Percentiles rank a stretch among this genome's conserved stretches.
Conservation (phyloP, 2,888 invertebrate genomes). For the Hyposoter didymator region DNA sequence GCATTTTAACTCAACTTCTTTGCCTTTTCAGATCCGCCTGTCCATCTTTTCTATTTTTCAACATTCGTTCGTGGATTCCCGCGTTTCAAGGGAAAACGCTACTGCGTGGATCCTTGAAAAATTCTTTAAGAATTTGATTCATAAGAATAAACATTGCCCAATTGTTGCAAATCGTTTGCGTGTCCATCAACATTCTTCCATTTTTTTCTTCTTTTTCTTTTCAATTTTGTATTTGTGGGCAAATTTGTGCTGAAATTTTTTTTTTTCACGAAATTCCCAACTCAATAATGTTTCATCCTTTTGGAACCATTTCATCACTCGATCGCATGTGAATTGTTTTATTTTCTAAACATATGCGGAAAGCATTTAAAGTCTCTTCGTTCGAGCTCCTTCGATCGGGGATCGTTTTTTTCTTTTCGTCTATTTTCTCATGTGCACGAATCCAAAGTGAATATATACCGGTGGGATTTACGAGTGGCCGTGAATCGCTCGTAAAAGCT, state of each 20-base stretch:
- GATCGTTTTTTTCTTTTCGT: background rate
- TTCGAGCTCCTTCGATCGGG: background rate
- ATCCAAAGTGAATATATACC: conserved; percentile 6
- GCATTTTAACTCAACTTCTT: background rate
- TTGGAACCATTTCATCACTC: background rate
- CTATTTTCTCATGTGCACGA: background rate
- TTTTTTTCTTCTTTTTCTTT: background rate
- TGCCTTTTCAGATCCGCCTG: background rate
- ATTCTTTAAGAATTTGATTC: too few relatives aligned
- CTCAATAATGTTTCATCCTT: background rate
- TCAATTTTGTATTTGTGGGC: background rate
- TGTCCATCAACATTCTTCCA: background rate
- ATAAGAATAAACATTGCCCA: too few relatives aligned
- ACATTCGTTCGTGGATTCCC: background rate
- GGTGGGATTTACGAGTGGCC: conserved; percentile 62
- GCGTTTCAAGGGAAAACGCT: too few relatives aligned
- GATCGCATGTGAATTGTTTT: background rate
- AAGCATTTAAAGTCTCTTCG: background rate
- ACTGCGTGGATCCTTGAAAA: too few relatives aligned
- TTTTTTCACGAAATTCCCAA: background rate
- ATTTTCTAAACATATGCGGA: conserved; percentile 9
- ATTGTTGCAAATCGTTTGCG: background rate
- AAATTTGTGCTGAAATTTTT: background rate
- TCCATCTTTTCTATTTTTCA: background rate
- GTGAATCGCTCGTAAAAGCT: conserved; percentile 75